These are phyloP conservation scores for Luperina nickerlii DNA, from an alignment of 2,888 invertebrate species.

Conservation along the genomic window DNA sequence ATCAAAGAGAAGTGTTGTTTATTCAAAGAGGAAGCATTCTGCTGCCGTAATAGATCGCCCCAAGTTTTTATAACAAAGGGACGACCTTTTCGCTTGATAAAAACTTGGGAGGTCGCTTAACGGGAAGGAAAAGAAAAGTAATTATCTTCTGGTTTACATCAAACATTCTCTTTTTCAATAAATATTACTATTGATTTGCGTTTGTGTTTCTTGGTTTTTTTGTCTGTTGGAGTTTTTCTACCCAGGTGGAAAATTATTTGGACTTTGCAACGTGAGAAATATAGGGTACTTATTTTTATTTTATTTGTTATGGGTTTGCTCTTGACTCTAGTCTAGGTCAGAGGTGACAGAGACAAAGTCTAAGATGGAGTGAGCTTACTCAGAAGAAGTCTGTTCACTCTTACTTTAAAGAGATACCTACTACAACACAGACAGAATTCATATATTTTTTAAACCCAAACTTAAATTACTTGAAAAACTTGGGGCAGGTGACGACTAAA, in stretches of 20 bases:
- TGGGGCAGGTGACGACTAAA: slow-evolving; percentile 2
- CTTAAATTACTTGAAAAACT: background rate
- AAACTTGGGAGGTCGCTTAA: slow-evolving; percentile 64
- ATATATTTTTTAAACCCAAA: background rate
- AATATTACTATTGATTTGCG: slow-evolving; percentile 50
- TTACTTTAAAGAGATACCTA: no score
- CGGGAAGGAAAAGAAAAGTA: slow-evolving; percentile 62
- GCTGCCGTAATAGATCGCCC: slow-evolving; percentile 52
- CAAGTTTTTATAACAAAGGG: slow-evolving; percentile 63
- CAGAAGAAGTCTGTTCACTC: no score
- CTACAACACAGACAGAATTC: background rate
- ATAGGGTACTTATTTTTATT: background rate
- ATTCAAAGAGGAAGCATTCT: slow-evolving; percentile 56
- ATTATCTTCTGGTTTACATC: slow-evolving; percentile 63
- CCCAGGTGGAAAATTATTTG: background rate
- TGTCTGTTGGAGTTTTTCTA: background rate
- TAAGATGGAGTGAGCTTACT: no score
- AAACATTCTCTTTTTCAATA: slow-evolving; percentile 54
- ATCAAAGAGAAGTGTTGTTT: slow-evolving; percentile 65
- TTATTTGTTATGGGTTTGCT: no score
- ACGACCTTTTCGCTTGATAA: slow-evolving; percentile 66
- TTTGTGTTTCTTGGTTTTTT: slow-evolving; percentile 10
- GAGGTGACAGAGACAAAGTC: no score
- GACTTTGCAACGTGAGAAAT: background rate
- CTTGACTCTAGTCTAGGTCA: no score